Evolutionary conservation across 2,888 invertebrate species (phyloP), one percentile per base, ranked within the genome.

Genomic region (Oscheius myriophilus): DNA sequence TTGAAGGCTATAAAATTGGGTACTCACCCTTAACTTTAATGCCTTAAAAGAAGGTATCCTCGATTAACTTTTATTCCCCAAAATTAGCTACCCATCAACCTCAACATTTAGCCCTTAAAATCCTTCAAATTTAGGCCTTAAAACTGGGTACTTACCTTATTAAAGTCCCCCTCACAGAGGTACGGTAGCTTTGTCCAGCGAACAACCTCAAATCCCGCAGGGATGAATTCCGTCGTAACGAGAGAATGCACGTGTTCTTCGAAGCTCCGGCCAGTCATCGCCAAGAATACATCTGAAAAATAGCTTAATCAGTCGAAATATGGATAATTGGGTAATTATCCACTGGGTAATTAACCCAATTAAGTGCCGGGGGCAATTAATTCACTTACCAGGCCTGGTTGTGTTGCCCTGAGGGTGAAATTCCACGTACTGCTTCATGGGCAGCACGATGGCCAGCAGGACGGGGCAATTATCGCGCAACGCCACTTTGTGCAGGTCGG

Each of bases 341-440:
- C n/a, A n/a, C n/a, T 4, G 25, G n/a, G n/a, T 9, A 26, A 25
- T 23, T 26, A 21, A 7, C 12, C n/a, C n/a, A 23, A 23, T n/a
- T n/a, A n/a, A n/a, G n/a, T n/a, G n/a, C n/a, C n/a, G n/a, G n/a
- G n/a, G n/a, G n/a, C n/a, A n/a, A n/a, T n/a, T n/a, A n/a, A n/a
- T n/a, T n/a, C n/a, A 51, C 43, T n/a, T 18, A 82, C 79, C 72
- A n/a, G 80, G 82, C 39, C 67, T 61, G 7, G 67, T 70, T n/a
- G 73, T 71, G 6, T 53, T 70, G 49, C 68, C 70, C 33, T 65
- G 71, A 11, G 79, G 81, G 52, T 81, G 76, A 70, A 84, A 90
- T 90, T 97, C 97, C 0, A 96, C 96, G 87, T 95, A 97, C 65
- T 95, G 94, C 81, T 91, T 92, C 89, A 94, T 94, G 0, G 97